Evolutionary conservation across 2,797 vertebrate genomes (phyloP).

Genomic region (Eulemur rubriventer): DNA sequence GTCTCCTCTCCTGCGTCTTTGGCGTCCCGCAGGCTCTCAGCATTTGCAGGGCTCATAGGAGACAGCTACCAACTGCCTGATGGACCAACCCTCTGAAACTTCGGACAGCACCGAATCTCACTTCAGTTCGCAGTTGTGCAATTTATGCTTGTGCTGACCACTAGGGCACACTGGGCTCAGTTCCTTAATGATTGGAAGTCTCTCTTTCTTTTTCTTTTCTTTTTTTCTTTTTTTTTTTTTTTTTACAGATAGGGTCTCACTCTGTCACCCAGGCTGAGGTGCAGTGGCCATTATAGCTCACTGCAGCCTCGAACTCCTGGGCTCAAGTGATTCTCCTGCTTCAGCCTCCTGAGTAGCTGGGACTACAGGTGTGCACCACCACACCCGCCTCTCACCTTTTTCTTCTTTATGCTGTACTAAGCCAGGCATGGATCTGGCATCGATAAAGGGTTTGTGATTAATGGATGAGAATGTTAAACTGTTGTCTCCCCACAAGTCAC

Average conservation of each 20-base stretch:
- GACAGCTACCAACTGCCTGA: not conserved
- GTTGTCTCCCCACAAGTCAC: not conserved
- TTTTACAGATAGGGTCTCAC: not conserved
- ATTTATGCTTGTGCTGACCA: too few species aligned
- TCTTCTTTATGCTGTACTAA: not conserved
- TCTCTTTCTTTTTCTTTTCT: not conserved
- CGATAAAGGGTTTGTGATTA: not conserved
- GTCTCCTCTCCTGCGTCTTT: not conserved
- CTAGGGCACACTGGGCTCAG: not conserved
- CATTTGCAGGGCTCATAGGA: not conserved
- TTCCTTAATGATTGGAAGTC: not conserved
- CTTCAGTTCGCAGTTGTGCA: not conserved
- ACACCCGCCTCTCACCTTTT: not conserved
- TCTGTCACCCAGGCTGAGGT: not conserved
- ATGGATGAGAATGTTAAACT: not conserved
- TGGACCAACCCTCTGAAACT: not conserved
- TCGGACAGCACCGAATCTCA: not conserved
- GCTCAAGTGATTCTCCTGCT: not conserved
- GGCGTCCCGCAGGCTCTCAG: not conserved
- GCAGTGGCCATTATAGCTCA: too few species aligned
- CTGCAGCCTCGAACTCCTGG: not conserved
- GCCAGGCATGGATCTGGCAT: not conserved
- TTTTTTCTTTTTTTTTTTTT: too few species aligned
- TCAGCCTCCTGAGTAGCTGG: not conserved
- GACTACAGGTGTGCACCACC: not conserved